Conservation (phyloP, 2,113 vertebrate genomes). For the Sylvilagus bachmani region DNA sequence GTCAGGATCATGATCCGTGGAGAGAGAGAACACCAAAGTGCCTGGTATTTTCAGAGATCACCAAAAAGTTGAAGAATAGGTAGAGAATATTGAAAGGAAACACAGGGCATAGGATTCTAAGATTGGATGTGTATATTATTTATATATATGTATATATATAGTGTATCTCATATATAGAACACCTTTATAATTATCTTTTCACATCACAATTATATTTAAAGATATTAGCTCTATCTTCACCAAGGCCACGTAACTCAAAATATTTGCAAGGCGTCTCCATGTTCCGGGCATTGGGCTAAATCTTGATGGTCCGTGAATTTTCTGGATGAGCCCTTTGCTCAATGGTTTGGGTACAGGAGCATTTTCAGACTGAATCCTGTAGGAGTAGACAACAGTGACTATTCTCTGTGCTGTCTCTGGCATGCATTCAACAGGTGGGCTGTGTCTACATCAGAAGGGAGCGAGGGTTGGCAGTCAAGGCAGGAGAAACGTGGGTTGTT, state of each 20-base stretch:
- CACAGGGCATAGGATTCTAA: neutral
- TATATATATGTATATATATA: too few species aligned
- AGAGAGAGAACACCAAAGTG: neutral
- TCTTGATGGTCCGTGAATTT: neutral
- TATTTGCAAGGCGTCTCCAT: neutral
- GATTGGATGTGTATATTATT: neutral
- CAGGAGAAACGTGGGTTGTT: neutral
- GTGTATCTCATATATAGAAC: too few species aligned
- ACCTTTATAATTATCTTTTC: neutral
- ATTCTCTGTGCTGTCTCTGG: rapidly evolving
- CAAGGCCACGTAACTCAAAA: rapidly evolving
- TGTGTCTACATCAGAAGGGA: neutral
- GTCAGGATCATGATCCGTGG: too few species aligned
- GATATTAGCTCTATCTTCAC: neutral
- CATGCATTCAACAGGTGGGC: rapidly evolving
- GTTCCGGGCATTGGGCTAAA: neutral
- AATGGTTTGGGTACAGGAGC: neutral
- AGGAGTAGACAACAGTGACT: rapidly evolving
- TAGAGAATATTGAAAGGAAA: neutral
- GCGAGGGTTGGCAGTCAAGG: neutral
- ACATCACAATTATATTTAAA: neutral
- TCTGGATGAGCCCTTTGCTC: too few species aligned
- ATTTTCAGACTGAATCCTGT: neutral
- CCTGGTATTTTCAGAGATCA: neutral
- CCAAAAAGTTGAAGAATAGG: too few species aligned